These are phyloP conservation scores for Pycnonotus jocosus DNA, from an alignment of 2,113 vertebrate species.

Conservation along the genomic window DNA sequence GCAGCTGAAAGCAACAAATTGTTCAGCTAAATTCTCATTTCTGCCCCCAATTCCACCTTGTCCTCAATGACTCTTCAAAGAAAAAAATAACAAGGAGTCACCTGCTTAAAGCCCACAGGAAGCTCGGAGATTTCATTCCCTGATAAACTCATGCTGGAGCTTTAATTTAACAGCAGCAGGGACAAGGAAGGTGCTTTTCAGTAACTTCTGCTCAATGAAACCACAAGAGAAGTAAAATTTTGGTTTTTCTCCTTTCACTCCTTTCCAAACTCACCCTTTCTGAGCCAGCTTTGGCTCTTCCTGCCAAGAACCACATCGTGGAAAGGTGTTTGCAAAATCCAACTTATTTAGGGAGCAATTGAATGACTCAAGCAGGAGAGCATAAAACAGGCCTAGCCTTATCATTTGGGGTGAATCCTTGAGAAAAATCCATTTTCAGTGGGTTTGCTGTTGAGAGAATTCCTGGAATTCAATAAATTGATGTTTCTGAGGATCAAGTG, in stretches of 20 bases:
- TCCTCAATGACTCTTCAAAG: not conserved
- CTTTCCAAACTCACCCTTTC: not conserved
- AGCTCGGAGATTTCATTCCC: not conserved
- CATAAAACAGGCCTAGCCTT: not conserved
- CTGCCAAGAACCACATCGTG: not conserved
- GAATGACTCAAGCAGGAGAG: slow-evolving; percentile 33
- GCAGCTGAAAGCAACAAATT: not conserved
- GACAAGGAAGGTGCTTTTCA: not conserved
- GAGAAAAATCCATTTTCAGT: not conserved
- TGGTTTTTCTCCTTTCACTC: not conserved
- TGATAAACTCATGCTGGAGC: not conserved
- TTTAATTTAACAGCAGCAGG: not conserved
- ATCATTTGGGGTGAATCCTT: not conserved
- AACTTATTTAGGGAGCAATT: not conserved
- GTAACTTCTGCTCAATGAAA: not conserved
- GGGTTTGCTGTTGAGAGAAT: not conserved
- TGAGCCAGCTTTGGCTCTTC: not conserved
- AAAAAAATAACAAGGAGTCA: not conserved
- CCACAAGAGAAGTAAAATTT: not conserved
- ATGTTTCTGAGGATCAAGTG: not conserved
- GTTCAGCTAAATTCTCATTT: not conserved
- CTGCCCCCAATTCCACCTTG: not conserved
- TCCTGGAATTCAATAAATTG: not conserved
- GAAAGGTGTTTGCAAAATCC: not conserved
- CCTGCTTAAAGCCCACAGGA: not conserved